Conservation (phyloP, 2,113 vertebrate genomes). For the Spea multiplicata region DNA sequence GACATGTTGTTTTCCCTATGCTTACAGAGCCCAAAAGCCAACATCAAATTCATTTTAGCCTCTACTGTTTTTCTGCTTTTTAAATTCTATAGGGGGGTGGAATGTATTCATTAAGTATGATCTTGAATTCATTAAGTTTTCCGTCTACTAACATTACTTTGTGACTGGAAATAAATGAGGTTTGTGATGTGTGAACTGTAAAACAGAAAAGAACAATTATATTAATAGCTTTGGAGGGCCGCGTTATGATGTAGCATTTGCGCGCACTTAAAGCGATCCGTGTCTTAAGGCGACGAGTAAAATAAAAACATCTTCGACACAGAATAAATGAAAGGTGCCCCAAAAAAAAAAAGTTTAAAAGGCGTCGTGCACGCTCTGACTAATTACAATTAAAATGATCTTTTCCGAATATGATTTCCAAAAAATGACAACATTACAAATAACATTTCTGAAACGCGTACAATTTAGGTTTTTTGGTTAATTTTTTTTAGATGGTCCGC, state of each 20-base stretch:
- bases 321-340: slow-evolving; percentile 22
- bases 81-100: background rate
- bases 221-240: slow-evolving; percentile 31
- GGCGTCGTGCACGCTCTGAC: background rate
- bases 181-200: slow-evolving; percentile 23
- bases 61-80: background rate
- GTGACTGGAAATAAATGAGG: slow-evolving; percentile 36
- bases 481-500: too few relatives aligned
- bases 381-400: slow-evolving; percentile 14
- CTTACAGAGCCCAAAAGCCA: too few relatives aligned
- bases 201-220: slow-evolving; percentile 31
- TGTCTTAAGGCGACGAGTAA: slow-evolving; percentile 26
- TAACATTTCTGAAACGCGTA: too few relatives aligned
- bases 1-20: too few relatives aligned
- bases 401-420: too few relatives aligned
- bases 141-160: slow-evolving; percentile 1
- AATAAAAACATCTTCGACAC: slow-evolving; percentile 33
- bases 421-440: background rate
- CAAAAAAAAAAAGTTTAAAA: slow-evolving; percentile 14
- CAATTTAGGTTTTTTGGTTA: too few relatives aligned
- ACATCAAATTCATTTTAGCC: background rate
- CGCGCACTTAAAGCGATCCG: slow-evolving; percentile 19
- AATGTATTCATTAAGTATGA: background rate
- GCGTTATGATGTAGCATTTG: slow-evolving; percentile 9
- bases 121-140: slow-evolving; percentile 19